A percentile compares a stretch with the other conserved stretches of the same genome.
These are phyloP conservation scores for Chromis chromis DNA, from an alignment of 2,797 vertebrate species.

Conservation along the genomic window DNA sequence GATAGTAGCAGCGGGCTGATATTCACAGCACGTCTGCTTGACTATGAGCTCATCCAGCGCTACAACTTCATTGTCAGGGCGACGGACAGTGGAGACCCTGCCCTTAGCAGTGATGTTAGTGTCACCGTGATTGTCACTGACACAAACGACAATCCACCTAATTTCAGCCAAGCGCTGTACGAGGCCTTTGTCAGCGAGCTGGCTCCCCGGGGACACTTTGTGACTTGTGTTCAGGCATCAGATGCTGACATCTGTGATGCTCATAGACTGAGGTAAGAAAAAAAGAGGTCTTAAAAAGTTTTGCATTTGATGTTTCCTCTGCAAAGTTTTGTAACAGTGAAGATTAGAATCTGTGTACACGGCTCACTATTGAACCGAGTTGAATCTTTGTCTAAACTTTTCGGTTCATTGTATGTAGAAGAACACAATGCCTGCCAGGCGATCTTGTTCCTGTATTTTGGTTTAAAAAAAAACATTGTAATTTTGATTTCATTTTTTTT, in stretches of 20 bases:
- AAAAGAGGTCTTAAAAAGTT: conserved; percentile 1
- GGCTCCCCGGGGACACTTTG: conserved; percentile 92
- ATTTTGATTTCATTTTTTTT: conserved; percentile 6
- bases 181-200: conserved; percentile 92
- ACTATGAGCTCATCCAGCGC: conserved; percentile 89
- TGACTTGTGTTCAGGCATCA: conserved; percentile 92
- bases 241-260: conserved; percentile 91
- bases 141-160: conserved; percentile 94
- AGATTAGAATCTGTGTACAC: not conserved
- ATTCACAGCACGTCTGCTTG: conserved; percentile 87
- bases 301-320: conserved; percentile 10
- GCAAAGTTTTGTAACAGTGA: conserved; percentile 1
- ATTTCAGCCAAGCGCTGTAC: conserved; percentile 90
- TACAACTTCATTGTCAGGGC: conserved; percentile 90
- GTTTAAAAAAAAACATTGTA: not conserved
- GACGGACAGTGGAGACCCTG: conserved; percentile 89
- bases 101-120: conserved; percentile 88
- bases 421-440: not conserved
- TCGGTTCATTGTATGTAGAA: conserved; percentile 3
- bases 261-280: conserved; percentile 82
- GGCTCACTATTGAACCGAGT: not conserved
- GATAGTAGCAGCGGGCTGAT: conserved; percentile 90
- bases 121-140: conserved; percentile 90
- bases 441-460: not conserved
- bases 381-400: conserved; percentile 6